Evolutionary conservation across 1,140 invertebrate genomes (phyloP).

Genomic region (Drosophila pachea): DNA sequence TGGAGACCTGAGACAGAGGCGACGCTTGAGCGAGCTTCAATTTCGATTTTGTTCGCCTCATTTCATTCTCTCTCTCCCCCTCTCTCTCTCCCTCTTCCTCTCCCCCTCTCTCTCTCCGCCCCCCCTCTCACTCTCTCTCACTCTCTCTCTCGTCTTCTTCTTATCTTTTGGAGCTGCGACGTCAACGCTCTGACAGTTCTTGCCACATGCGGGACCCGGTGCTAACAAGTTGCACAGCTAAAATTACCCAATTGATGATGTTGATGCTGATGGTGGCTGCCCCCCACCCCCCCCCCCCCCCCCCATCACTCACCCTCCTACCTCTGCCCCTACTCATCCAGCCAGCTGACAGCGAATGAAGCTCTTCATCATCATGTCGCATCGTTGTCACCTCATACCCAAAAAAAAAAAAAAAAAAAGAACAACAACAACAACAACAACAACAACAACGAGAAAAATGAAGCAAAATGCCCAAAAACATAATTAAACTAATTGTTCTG

Average conservation of each 20-base stretch:
- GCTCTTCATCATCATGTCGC: constrained; percentile 74
- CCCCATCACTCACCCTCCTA: not conserved
- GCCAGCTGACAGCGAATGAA: constrained; percentile 3
- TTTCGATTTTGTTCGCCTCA: constrained; percentile 1
- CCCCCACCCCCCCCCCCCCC: not conserved
- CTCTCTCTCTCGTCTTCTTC: too few relatives aligned
- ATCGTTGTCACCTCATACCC: constrained; percentile 75
- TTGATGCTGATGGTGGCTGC: constrained; percentile 9
- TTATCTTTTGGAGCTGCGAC: constrained; percentile 39
- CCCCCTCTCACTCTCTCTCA: too few relatives aligned
- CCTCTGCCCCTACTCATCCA: not conserved
- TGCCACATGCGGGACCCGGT: constrained; percentile 63
- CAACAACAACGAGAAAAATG: too few relatives aligned
- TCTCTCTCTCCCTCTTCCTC: too few relatives aligned
- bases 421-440: too few relatives aligned
- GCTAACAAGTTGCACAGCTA: constrained; percentile 68
- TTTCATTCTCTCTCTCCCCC: too few relatives aligned
- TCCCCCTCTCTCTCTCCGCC: too few relatives aligned
- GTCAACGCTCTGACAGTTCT: constrained; percentile 42
- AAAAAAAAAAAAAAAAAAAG: constrained; percentile 47
- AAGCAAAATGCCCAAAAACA: constrained; percentile 46
- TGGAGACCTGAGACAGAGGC: not conserved
- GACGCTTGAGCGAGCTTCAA: constrained; percentile 10
- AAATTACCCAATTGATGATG: constrained; percentile 72
- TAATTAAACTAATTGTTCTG: constrained; percentile 75